A percentile compares a stretch with the other conserved stretches of the same genome.
Conservation (phyloP, 1,140 invertebrate species). For the Prorops nasuta region DNA sequence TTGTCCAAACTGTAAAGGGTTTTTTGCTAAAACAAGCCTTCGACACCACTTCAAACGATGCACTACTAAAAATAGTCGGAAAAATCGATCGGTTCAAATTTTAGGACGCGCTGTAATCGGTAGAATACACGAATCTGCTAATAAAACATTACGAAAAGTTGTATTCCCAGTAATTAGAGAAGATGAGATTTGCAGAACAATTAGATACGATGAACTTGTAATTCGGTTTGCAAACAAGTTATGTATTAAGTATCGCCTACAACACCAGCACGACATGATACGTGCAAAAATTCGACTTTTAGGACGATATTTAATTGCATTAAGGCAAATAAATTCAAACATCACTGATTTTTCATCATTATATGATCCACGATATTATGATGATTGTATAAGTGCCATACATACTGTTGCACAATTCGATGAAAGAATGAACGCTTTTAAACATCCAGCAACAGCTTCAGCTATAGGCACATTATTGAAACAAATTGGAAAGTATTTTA, state of each 20-base stretch:
- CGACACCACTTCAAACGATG: conserved; percentile 9
- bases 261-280: conserved; percentile 16
- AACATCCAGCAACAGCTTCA: conserved; percentile 10
- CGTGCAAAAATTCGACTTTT: conserved; percentile 12
- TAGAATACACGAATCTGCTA: not conserved
- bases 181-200: conserved; percentile 6
- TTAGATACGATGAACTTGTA: conserved; percentile 11
- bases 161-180: conserved; percentile 14
- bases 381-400: conserved; percentile 3
- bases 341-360: conserved; percentile 4
- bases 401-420: conserved; percentile 19
- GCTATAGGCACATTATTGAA: conserved; percentile 21
- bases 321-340: no score
- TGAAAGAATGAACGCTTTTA: conserved; percentile 8
- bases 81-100: conserved; percentile 2
- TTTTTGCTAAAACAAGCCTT: conserved; percentile 15
- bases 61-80: not conserved
- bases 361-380: conserved; percentile 19
- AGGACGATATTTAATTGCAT: conserved; percentile 12
- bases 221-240: conserved; percentile 18
- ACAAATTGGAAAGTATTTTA: conserved; percentile 15
- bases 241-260: conserved; percentile 15
- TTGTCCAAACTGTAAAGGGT: conserved; percentile 15
- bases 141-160: not conserved
- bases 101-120: conserved; percentile 3